Evolutionary conservation across 1,140 invertebrate species (phyloP).

Genomic region (Drosophila ogumai): DNA sequence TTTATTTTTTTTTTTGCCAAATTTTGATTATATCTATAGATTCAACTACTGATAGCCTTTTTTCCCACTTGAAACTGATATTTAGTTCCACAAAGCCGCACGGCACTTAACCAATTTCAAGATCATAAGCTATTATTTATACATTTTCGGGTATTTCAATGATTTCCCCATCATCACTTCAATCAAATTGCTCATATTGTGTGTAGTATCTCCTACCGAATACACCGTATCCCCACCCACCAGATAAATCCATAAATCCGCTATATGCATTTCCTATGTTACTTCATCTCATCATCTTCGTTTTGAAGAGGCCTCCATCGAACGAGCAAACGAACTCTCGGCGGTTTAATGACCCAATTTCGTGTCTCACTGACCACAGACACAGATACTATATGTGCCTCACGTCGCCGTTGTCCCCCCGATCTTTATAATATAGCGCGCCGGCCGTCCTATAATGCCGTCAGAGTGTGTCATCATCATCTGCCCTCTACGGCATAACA

Average conservation of each 20-base stretch:
- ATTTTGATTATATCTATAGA: neutral
- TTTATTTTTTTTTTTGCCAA: neutral
- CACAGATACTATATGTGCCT: constrained; percentile 31
- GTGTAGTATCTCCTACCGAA: constrained; percentile 12
- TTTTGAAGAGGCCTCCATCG: constrained; percentile 15
- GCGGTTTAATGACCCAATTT: constrained; percentile 78
- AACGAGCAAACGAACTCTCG: constrained; percentile 28
- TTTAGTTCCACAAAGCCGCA: neutral
- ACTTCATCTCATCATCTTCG: constrained; percentile 7
- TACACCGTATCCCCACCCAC: constrained; percentile 11
- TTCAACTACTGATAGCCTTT: neutral
- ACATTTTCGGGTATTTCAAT: constrained; percentile 1
- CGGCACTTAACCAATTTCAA: constrained; percentile 7
- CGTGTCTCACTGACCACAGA: constrained; percentile 70
- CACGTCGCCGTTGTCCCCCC: neutral
- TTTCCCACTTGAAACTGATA: constrained; percentile 1
- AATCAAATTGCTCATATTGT: neutral
- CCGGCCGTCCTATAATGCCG: constrained; percentile 1
- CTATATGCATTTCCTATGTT: constrained; percentile 26
- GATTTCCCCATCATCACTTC: constrained; percentile 7
- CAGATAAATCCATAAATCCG: neutral
- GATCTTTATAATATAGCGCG: constrained; percentile 9
- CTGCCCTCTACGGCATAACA: constrained; percentile 57
- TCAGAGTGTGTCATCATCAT: constrained; percentile 54
- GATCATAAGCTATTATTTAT: constrained; percentile 21